Evolutionary conservation across 1,140 invertebrate species (phyloP), one percentile per base, ranked within the genome.

Genomic region (Pemphigus obesinymphae): DNA sequence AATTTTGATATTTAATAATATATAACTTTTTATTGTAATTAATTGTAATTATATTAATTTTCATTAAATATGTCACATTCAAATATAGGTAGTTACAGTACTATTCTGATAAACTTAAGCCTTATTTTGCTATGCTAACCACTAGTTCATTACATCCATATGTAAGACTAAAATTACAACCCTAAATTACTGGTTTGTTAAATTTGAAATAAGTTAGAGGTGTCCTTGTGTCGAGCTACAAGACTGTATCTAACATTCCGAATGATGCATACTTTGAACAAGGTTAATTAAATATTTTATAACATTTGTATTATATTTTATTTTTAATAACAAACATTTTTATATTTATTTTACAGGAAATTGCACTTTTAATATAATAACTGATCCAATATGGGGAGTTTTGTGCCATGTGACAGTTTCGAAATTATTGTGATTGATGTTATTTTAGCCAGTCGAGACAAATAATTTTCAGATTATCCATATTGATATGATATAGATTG

Each of bases 211-310:
- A 95, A 85, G 90, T 93, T n/a, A n/a, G 1, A 89, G 98, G 82
- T 97, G 99, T 90, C 97, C 97, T 0, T 97, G 96, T 86, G 87
- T 99, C 6, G 98, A 99, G 87, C 85, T 92, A 45, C 92, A 93
- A 85, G 90, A 93, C 78, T 53, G 87, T 93, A 0, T 91, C 90
- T 55, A 98, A 92, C 85, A 97, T 98, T 87, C 90, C 92, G 20
- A 94, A 94, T 87, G 93, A 97, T 88, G 91, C 94, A 10, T 85
- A 88, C 29, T 95, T 99, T 86, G 90, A 93, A 82, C 90, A 93
- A 90, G 92, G 93, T 92, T 17, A 45, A 1, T 31, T 7, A 43
- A 6, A 17, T 43, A 61, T 40, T 43, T 13, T 37, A 55, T 76
- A n/a, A 34, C 6, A 20, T 50, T 55, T 26, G 34, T 68, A 45